These are phyloP conservation scores for Oncorhynchus clarkii DNA, from an alignment of 2,113 vertebrate genomes.

Conservation along the genomic window DNA sequence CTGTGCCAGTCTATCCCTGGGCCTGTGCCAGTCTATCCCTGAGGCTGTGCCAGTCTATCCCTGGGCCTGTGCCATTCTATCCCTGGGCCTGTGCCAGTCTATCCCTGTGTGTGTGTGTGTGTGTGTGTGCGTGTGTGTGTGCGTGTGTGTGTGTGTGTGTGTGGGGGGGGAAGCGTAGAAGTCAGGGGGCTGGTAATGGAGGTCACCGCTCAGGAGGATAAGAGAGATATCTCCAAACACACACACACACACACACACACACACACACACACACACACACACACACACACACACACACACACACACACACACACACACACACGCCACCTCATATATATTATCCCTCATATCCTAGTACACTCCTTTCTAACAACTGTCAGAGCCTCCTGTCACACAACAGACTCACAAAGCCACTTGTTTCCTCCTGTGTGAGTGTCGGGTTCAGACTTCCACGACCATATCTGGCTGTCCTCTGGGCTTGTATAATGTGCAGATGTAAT, in stretches of 20 bases:
- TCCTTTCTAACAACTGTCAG: constrained; percentile 47
- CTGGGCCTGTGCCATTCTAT: too few species aligned
- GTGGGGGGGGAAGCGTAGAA: constrained; percentile 23
- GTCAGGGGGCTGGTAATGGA: constrained; percentile 66
- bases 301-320: constrained; percentile 8
- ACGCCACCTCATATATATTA: constrained; percentile 21
- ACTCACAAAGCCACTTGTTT: constrained; percentile 23
- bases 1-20: too few species aligned
- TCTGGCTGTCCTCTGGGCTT: background rate
- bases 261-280: background rate
- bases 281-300: too few species aligned
- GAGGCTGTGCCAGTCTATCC: too few species aligned
- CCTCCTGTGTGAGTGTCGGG: background rate
- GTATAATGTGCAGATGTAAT: constrained; percentile 40
- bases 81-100: too few species aligned
- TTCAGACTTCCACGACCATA: background rate
- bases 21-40: too few species aligned
- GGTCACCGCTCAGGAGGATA: constrained; percentile 62
- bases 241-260: background rate
- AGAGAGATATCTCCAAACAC: constrained; percentile 21
- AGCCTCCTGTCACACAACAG: constrained; percentile 29
- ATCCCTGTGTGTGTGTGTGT: too few species aligned
- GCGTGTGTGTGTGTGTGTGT: too few species aligned
- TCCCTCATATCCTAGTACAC: constrained; percentile 33
- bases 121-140: too few species aligned